phyloP scores from a whole-genome alignment of 2,797 vertebrate species.

The Falco biarmicus region DNA sequence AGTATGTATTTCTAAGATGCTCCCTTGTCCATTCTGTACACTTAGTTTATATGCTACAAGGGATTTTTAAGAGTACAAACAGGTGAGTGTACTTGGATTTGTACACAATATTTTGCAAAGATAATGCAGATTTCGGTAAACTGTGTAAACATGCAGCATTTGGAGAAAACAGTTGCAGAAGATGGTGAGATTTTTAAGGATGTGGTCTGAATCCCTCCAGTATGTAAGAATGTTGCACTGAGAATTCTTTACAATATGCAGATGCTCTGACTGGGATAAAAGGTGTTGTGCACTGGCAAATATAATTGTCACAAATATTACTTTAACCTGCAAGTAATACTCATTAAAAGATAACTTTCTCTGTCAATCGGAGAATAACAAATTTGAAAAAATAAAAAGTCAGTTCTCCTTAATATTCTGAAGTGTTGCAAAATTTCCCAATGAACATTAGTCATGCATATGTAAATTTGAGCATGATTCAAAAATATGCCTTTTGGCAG shows the following conservation, averaged over 20 bases:
- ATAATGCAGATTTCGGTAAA: background rate
- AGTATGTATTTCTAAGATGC: background rate
- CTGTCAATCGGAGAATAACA: background rate
- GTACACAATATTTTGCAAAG: background rate
- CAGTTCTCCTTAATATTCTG: background rate
- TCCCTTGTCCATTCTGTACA: background rate
- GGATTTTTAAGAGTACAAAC: background rate
- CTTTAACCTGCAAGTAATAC: background rate
- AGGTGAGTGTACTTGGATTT: background rate
- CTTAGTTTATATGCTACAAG: background rate
- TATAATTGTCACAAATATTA: background rate
- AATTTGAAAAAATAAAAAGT: background rate
- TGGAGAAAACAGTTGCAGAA: background rate
- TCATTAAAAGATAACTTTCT: background rate
- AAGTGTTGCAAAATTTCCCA: background rate
- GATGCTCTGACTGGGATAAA: background rate
- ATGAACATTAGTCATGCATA: conserved; percentile 3
- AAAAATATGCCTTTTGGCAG: background rate
- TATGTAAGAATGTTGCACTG: background rate
- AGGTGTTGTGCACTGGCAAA: background rate
- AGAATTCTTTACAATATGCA: background rate
- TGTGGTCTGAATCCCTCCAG: background rate
- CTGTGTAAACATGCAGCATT: background rate
- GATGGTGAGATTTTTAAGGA: background rate
- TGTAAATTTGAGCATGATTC: background rate